A percentile compares a stretch with the other conserved stretches of the same genome.
phyloP scores from a whole-genome alignment of 2,797 vertebrate genomes.

The Crocodylus rhombifer region DNA sequence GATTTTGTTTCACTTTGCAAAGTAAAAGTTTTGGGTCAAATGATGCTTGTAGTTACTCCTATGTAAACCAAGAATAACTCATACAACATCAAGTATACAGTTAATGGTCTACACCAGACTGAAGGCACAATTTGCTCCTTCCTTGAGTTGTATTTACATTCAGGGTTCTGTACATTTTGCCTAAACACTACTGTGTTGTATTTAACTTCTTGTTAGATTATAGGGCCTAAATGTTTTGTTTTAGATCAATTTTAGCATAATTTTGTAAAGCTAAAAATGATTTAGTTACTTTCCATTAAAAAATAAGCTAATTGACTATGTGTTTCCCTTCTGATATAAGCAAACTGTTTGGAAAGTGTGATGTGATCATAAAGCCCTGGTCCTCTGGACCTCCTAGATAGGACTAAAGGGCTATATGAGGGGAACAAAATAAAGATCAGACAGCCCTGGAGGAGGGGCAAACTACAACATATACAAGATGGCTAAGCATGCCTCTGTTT shows the following conservation, averaged over 20 bases:
- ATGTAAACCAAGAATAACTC: not conserved
- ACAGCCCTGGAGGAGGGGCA: too few species aligned
- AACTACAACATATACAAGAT: too few species aligned
- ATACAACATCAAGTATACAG: not conserved
- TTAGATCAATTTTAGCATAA: not conserved
- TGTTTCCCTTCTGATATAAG: conserved; percentile 18
- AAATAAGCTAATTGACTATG: not conserved
- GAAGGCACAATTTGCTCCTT: not conserved
- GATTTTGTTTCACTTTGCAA: not conserved
- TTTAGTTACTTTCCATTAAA: conserved; percentile 42
- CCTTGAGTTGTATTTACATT: not conserved
- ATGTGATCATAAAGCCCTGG: too few species aligned
- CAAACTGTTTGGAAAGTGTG: not conserved
- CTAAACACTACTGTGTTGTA: not conserved
- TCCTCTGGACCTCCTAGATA: too few species aligned
- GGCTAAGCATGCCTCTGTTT: too few species aligned
- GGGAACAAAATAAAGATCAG: too few species aligned
- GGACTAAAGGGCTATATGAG: too few species aligned
- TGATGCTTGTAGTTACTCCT: not conserved
- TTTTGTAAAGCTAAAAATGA: not conserved
- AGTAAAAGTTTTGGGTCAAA: not conserved
- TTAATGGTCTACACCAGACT: not conserved
- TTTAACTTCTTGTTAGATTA: not conserved
- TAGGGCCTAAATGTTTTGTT: not conserved
- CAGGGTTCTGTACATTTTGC: not conserved